These are phyloP conservation scores for Polydrusus pterygomalis DNA, from an alignment of 2,888 invertebrate genomes.

Conservation along the genomic window DNA sequence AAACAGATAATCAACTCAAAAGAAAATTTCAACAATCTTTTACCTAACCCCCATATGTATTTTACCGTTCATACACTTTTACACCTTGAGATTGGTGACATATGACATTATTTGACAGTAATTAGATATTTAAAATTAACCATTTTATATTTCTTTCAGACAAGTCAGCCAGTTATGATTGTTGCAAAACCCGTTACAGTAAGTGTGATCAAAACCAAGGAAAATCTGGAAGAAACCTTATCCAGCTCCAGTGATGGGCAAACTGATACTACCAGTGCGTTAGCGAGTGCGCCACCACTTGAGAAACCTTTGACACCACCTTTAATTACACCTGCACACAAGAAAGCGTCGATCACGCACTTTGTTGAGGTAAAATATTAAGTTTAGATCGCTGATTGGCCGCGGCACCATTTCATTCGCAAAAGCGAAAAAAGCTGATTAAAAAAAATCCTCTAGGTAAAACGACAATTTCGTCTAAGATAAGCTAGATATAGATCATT, in stretches of 20 bases:
- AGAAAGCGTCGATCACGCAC: constrained; percentile 67
- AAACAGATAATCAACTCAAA: no score
- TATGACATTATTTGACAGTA: constrained; percentile 4
- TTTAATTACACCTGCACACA: constrained; percentile 65
- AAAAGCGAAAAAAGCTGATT: no score
- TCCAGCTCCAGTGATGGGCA: constrained; percentile 24
- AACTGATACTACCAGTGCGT: constrained; percentile 27
- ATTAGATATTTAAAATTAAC: constrained; percentile 3
- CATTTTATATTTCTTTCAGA: constrained; percentile 15
- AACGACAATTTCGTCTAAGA: no score
- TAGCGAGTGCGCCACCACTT: background rate
- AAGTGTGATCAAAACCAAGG: constrained; percentile 66
- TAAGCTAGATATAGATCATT: no score
- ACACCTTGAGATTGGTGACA: background rate
- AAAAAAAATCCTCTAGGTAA: no score
- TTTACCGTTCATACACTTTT: background rate
- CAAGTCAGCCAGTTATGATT: constrained; percentile 36
- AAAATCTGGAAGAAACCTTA: constrained; percentile 56
- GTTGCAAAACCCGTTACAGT: constrained; percentile 63
- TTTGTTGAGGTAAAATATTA: constrained; percentile 75
- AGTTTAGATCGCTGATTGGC: no score
- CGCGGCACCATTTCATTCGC: no score
- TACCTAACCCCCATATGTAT: no score
- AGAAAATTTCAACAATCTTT: no score
- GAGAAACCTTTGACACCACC: constrained; percentile 27